Percentiles rank a stretch among this genome's conserved stretches.
phyloP scores from a whole-genome alignment of 2,797 vertebrate genomes.

The Chiloscyllium punctatum region DNA sequence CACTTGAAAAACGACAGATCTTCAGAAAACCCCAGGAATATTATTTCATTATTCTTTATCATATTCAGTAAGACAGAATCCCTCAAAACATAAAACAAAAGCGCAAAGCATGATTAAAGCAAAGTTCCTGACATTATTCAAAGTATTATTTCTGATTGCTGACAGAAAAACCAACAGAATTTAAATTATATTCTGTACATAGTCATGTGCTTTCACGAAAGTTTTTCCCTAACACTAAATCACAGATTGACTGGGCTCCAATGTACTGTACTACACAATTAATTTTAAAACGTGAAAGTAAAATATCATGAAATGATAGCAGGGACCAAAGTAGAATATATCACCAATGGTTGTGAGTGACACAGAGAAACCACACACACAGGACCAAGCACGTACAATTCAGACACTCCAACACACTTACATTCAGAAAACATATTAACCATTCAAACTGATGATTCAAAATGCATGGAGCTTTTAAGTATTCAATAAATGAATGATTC shows the following conservation, averaged over 20 bases:
- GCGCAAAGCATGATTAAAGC: not conserved
- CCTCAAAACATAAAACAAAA: constrained; percentile 4
- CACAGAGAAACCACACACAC: not conserved
- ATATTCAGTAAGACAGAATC: not conserved
- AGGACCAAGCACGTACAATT: not conserved
- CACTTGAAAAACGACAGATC: not conserved
- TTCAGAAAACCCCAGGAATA: not conserved
- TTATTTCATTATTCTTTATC: not conserved
- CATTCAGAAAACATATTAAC: not conserved
- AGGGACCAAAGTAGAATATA: no score
- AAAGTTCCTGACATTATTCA: not conserved
- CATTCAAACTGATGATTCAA: not conserved
- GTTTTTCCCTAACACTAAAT: not conserved
- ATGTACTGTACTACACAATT: not conserved
- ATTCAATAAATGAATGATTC: not conserved
- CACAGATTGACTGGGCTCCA: not conserved
- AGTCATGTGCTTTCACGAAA: not conserved
- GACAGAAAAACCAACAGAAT: not conserved
- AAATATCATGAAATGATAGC: not conserved
- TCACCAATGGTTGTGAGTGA: no score
- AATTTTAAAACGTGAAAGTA: not conserved
- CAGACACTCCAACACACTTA: not conserved
- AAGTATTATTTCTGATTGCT: not conserved
- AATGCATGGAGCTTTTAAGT: not conserved
- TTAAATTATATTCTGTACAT: not conserved